Base-by-base conservation (phyloP, 2,113 vertebrate genomes). In the Myodes glareolus region DNA sequence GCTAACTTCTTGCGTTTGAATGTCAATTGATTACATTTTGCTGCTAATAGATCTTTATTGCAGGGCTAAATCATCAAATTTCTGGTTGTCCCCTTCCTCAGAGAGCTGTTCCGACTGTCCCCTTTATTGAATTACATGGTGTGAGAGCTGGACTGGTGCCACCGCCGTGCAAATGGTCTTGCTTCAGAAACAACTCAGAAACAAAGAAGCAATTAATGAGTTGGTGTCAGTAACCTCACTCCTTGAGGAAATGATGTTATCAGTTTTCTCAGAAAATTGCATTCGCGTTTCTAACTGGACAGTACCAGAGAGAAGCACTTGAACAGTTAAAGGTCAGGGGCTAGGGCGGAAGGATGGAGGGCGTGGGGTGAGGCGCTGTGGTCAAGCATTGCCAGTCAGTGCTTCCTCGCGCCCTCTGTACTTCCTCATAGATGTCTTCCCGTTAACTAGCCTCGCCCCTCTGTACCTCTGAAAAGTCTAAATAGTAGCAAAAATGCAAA, bases 1-100 rank as follows among this genome's bases (percentile, higher is more conserved):
- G 72, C 92, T 96, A 97, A 94, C 67, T 68, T 94, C 93, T 11
- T 93, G 42, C 61, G 84, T 90, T n/a, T 96, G 70, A 94, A 95
- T 88, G 39, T 82, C 92, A 81, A 80, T 89, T 92, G 94, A 93
- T 70, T 90, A 50, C 58, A 90, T 95, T 90, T 97, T 75, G 36
- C 70, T 90, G 42, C 81, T 95, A 97, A 96, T 68, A 91, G 94
- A 78, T 39, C 89, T 96, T 97, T 70, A 97, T 63, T 96, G 75
- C n/a, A 52, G 76, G 61, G 65, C 65, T 73, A 86, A 93, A 87
- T 75, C 91, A 94, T 93, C 97, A 88, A 39, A 92, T 92, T 82
- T 94, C 88, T 97, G 72, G 80, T 45, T 92, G 75, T 91, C 31
- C 61, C n/a, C 52, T 65, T 52, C 65, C 29, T 58, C 63, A 14